Percentiles rank a stretch among this genome's conserved stretches.
Conservation (phyloP, 1,140 invertebrate genomes). For the Drosophila suzukii region DNA sequence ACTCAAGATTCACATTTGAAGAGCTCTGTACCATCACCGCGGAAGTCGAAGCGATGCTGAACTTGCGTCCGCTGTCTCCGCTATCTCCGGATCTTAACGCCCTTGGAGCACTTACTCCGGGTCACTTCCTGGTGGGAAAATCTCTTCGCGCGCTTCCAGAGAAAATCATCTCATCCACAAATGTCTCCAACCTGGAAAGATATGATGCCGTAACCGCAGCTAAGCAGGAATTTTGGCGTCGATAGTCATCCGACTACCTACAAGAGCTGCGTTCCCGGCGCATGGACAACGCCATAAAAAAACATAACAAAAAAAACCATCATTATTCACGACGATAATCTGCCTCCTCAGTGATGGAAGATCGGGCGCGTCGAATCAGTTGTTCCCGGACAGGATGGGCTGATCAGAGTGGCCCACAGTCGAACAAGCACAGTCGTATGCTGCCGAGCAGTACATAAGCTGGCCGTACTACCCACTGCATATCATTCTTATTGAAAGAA, state of each 20-base stretch:
- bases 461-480: not conserved
- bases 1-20: too few relatives aligned
- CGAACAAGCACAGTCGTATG: not conserved
- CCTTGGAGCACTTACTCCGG: not conserved
- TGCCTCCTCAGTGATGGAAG: not conserved
- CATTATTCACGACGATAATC: slow-evolving; percentile 3
- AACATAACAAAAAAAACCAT: not conserved
- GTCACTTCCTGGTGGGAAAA: too few relatives aligned
- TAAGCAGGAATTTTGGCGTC: too few relatives aligned
- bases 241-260: too few relatives aligned
- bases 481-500: not conserved
- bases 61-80: not conserved
- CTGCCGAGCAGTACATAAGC: not conserved
- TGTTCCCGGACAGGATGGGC: not conserved
- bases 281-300: too few relatives aligned
- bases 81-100: not conserved
- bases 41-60: too few relatives aligned
- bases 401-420: not conserved
- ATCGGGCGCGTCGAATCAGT: not conserved
- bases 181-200: too few relatives aligned
- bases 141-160: too few relatives aligned
- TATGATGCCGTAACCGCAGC: too few relatives aligned
- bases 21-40: too few relatives aligned
- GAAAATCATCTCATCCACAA: too few relatives aligned
- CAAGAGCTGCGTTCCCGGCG: too few relatives aligned